Conservation (phyloP, 2,113 vertebrate species). For the Litocranius walleri region DNA sequence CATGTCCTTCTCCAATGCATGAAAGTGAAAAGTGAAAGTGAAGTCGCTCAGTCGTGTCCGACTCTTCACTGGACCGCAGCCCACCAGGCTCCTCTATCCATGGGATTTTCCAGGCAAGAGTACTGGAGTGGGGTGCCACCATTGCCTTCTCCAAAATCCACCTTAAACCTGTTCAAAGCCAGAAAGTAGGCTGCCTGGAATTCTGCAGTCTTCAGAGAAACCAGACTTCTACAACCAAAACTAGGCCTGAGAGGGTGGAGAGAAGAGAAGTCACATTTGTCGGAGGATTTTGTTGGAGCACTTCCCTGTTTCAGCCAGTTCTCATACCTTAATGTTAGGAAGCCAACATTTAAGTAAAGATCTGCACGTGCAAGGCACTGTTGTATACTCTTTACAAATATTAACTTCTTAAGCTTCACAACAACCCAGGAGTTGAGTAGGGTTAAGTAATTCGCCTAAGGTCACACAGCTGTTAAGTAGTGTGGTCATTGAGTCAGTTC, state of each 20-base stretch:
- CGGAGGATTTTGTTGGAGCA: neutral
- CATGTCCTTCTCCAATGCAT: no score
- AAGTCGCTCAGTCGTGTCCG: no score
- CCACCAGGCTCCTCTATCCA: no score
- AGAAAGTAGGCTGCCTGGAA: neutral
- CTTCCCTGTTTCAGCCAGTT: neutral
- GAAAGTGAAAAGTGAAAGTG: no score
- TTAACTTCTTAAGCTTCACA: neutral
- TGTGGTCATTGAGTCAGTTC: neutral
- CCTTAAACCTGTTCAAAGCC: neutral
- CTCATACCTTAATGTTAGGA: neutral
- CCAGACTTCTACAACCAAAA: neutral
- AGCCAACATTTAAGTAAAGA: neutral
- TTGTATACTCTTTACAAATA: neutral
- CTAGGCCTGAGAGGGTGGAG: neutral
- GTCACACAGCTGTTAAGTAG: neutral
- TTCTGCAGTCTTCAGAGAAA: neutral
- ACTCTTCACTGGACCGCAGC: no score
- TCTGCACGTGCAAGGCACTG: neutral
- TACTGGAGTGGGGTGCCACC: no score
- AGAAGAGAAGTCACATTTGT: neutral
- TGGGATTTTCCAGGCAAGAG: no score
- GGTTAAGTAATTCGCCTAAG: neutral
- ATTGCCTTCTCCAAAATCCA: no score
- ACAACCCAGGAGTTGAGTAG: neutral